These are phyloP conservation scores for Ruditapes philippinarum DNA, from an alignment of 1,140 invertebrate genomes.

Conservation along the genomic window DNA sequence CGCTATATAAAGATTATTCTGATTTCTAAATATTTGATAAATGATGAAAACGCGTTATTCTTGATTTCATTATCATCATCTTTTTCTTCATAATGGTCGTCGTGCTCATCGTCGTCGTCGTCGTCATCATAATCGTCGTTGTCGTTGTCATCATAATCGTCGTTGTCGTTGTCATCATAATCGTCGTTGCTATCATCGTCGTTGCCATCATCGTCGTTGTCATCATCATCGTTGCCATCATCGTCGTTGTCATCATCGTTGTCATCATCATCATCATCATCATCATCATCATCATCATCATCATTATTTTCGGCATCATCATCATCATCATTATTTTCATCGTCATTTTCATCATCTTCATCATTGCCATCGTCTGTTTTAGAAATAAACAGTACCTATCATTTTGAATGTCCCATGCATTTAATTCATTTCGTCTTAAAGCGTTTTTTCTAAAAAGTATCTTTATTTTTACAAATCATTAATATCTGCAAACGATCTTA, in stretches of 20 bases:
- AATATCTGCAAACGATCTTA: too few species aligned
- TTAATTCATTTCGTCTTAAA: too few species aligned
- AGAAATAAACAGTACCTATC: background rate
- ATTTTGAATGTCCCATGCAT: too few species aligned
- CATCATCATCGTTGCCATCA: background rate
- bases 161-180: background rate
- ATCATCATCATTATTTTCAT: constrained; percentile 1
- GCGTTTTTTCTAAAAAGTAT: too few species aligned
- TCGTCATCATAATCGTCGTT: background rate
- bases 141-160: background rate
- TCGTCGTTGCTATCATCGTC: background rate
- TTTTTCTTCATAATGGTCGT: too few species aligned
- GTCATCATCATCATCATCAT: too few species aligned
- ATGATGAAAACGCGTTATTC: too few species aligned
- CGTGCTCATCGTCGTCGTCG: background rate
- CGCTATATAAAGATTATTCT: too few species aligned
- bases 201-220: background rate
- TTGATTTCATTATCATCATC: too few species aligned
- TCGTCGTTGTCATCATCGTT: background rate
- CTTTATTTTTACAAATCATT: too few species aligned
- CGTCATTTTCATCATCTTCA: background rate
- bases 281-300: constrained; percentile 1
- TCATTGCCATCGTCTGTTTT: background rate
- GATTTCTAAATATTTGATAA: too few species aligned
- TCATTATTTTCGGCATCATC: background rate